phyloP scores from a whole-genome alignment of 2,113 vertebrate genomes.

The Cervus canadensis region DNA sequence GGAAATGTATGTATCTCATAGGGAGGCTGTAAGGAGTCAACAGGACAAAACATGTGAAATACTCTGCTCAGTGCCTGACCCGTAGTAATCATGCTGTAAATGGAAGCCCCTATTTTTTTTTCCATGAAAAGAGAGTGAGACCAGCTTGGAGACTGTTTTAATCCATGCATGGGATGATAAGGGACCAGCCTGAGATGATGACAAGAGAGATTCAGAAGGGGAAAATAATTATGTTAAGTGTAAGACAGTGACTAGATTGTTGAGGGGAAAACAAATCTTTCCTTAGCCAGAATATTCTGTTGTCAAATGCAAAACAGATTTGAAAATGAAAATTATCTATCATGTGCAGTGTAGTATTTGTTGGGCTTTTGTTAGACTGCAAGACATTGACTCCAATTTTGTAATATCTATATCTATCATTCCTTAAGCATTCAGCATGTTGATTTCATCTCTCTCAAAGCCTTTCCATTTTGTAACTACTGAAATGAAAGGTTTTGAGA shows the following conservation, averaged over 20 bases:
- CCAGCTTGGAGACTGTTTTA: neutral
- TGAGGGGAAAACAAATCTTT: neutral
- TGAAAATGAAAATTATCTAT: slow-evolving; percentile 32
- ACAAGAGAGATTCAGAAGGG: neutral
- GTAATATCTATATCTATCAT: slow-evolving; percentile 29
- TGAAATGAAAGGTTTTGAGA: slow-evolving; percentile 48
- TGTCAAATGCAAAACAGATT: slow-evolving; percentile 11
- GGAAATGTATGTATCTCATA: neutral
- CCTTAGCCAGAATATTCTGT: slow-evolving; percentile 8
- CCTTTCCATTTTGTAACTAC: slow-evolving; percentile 37
- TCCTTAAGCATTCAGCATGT: slow-evolving; percentile 22
- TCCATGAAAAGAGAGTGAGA: neutral
- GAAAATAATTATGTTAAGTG: neutral
- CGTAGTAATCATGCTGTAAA: neutral
- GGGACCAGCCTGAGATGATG: neutral
- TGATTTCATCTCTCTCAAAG: slow-evolving; percentile 32
- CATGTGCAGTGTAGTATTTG: neutral
- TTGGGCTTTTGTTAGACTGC: slow-evolving; percentile 21
- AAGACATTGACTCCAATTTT: slow-evolving; percentile 13
- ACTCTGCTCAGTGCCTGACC: neutral
- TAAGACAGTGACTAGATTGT: neutral
- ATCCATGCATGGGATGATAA: neutral
- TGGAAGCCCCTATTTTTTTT: neutral
- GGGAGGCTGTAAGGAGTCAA: neutral
- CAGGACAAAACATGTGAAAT: neutral